Evolutionary conservation across 2,113 vertebrate genomes (phyloP).

Genomic region (Diadophis punctatus): DNA sequence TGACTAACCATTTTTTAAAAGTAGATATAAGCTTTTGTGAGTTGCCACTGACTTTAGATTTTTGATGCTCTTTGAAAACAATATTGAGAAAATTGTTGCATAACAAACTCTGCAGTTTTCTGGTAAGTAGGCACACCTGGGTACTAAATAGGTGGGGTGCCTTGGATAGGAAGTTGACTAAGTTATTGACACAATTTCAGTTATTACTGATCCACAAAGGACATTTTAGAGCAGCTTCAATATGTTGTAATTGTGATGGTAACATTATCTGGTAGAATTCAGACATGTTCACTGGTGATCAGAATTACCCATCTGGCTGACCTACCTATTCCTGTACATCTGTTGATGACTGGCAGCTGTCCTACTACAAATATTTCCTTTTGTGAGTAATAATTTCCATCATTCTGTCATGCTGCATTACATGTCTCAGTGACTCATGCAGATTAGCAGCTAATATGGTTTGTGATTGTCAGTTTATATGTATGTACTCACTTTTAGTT

Average conservation of each 20-base stretch:
- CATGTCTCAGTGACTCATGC: background rate
- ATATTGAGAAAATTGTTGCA: background rate
- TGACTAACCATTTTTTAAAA: background rate
- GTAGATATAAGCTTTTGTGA: background rate
- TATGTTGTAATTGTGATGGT: background rate
- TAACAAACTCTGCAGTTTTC: background rate
- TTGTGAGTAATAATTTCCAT: background rate
- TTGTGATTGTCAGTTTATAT: background rate
- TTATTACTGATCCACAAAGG: background rate
- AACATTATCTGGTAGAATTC: background rate
- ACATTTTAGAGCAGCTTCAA: background rate
- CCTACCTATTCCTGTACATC: background rate
- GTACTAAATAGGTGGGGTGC: background rate
- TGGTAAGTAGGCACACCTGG: background rate
- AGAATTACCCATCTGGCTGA: background rate
- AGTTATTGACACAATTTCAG: background rate
- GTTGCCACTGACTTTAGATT: background rate
- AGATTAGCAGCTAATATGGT: background rate
- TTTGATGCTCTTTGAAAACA: conserved; percentile 7
- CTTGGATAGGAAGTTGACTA: background rate
- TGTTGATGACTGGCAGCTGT: too few species aligned
- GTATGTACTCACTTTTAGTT: background rate
- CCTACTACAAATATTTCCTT: background rate
- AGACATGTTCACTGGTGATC: background rate
- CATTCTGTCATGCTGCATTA: background rate